Base-by-base conservation (phyloP, 2,888 invertebrate species). In the Nephrotoma flavescens region DNA sequence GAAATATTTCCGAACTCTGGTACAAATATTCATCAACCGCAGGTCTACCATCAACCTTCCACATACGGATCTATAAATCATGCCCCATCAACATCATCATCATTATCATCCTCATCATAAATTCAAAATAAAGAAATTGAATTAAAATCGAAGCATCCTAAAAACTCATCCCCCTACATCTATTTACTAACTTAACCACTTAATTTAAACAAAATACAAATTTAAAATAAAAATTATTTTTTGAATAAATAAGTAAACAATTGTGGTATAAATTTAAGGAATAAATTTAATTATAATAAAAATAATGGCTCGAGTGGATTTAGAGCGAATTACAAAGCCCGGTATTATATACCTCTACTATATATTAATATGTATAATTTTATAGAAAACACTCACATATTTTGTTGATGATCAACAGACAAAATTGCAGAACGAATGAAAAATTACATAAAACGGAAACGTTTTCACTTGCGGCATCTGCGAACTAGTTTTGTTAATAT, bases 31-130 rank as follows among this genome's bases (percentile, higher is more conserved):
- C 44, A 86, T 9, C 45, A 15, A 41, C 1, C 86, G 9, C 44
- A 31, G 19, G 44, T 47, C 31, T 19, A 9, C 19, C 31, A 86
- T 41, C 45, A 86, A 86, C 31, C 44, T 88, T 89, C 89, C 88
- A 89, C 90, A 89, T 89, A 89, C 90, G 89, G 89, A 89, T 89
- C 89, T 90, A 88, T 90, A 89, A 89, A 89, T 85, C 86, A 86
- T 42, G 71, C 31, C 31, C 71, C 71, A 71, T 71, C 71, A 71
- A 71, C 71, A 71, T 71, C 71, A 31, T 71, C 71, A 31, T 71
- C 31, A 47, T 47, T 47, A 71, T 71, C 31, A 71, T 71, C 71
- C 2, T 71, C 31, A 57, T 57, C 57, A 19, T 57, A 31, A 71
- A 31, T 31, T 71, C 19, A 31, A 31, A 71, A 31, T 9, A 19